A percentile compares a stretch with the other conserved stretches of the same genome.
phyloP scores from a whole-genome alignment of 2,888 invertebrate genomes.

The Molorchus minor region DNA sequence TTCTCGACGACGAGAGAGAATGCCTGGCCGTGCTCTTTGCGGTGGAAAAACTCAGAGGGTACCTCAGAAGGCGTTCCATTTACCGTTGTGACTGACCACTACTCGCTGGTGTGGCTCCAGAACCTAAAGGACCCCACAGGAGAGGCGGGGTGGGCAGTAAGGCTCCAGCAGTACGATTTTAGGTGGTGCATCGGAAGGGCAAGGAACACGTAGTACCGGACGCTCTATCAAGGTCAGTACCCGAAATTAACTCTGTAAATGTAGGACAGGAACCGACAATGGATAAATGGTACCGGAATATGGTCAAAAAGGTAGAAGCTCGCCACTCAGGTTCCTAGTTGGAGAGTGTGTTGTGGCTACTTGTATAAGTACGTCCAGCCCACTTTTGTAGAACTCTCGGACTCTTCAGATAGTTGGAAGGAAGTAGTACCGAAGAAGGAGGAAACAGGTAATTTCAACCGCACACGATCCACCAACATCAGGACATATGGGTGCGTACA shows the following conservation, averaged over 20 bases:
- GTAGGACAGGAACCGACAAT: not conserved
- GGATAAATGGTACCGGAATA: slow-evolving; percentile 37
- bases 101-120: too few species aligned
- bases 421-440: slow-evolving; percentile 35
- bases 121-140: slow-evolving; percentile 32
- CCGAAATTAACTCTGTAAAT: not conserved
- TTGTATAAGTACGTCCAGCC: slow-evolving; percentile 36
- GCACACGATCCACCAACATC: slow-evolving; percentile 36
- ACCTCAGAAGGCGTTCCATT: slow-evolving; percentile 35
- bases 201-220: slow-evolving; percentile 30
- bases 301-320: slow-evolving; percentile 21
- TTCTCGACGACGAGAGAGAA: slow-evolving; percentile 35
- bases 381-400: slow-evolving; percentile 19
- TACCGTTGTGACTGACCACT: slow-evolving; percentile 36
- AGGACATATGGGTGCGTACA: slow-evolving; percentile 42
- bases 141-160: slow-evolving; percentile 18
- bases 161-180: slow-evolving; percentile 38
- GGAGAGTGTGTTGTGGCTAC: slow-evolving; percentile 30
- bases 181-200: slow-evolving; percentile 34
- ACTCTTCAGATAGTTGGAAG: slow-evolving; percentile 34
- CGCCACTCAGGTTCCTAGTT: slow-evolving; percentile 30
- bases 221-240: slow-evolving; percentile 20
- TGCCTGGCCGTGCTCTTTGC: slow-evolving; percentile 35
- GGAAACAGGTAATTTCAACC: slow-evolving; percentile 8
- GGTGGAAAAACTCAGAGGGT: slow-evolving; percentile 33